Evolutionary conservation across 2,888 invertebrate species (phyloP).

Genomic region (Drepana falcataria): DNA sequence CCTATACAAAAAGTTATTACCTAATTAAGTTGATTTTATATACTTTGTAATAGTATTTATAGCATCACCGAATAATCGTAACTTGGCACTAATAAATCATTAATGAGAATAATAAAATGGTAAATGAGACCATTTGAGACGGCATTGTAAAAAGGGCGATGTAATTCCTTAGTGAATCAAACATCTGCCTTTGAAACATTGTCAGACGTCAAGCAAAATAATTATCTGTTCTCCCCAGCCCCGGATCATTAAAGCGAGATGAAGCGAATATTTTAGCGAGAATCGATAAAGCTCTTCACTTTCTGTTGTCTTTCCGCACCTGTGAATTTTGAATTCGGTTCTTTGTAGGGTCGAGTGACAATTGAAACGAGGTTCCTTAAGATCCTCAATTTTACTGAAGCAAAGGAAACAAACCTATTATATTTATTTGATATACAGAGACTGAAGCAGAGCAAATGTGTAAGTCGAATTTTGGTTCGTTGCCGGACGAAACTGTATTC

Average conservation of each 20-base stretch:
- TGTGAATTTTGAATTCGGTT: slow-evolving; percentile 14
- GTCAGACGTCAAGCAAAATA: slow-evolving; percentile 50
- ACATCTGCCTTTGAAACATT: slow-evolving; percentile 51
- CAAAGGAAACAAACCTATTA: not conserved
- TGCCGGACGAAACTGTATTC: no score
- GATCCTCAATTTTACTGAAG: not conserved
- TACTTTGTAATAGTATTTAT: no score
- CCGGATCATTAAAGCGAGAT: slow-evolving; percentile 41
- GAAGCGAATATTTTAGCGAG: slow-evolving; percentile 41
- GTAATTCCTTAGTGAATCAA: slow-evolving; percentile 44
- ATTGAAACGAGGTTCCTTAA: not conserved
- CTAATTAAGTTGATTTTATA: slow-evolving; percentile 26
- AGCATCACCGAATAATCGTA: no score
- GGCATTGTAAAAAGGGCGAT: slow-evolving; percentile 34
- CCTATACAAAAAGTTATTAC: slow-evolving; percentile 16
- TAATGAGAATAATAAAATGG: slow-evolving; percentile 28
- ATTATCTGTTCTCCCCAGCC: slow-evolving; percentile 45
- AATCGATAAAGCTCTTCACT: slow-evolving; percentile 33
- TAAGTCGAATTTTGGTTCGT: no score
- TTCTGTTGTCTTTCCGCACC: slow-evolving; percentile 25
- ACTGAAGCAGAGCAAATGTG: no score
- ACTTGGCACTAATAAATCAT: slow-evolving; percentile 24
- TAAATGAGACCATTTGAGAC: slow-evolving; percentile 27
- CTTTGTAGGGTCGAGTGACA: not conserved
- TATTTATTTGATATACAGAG: no score